These are phyloP conservation scores for Cephus nigrinus DNA, from an alignment of 2,888 invertebrate species.

Conservation along the genomic window DNA sequence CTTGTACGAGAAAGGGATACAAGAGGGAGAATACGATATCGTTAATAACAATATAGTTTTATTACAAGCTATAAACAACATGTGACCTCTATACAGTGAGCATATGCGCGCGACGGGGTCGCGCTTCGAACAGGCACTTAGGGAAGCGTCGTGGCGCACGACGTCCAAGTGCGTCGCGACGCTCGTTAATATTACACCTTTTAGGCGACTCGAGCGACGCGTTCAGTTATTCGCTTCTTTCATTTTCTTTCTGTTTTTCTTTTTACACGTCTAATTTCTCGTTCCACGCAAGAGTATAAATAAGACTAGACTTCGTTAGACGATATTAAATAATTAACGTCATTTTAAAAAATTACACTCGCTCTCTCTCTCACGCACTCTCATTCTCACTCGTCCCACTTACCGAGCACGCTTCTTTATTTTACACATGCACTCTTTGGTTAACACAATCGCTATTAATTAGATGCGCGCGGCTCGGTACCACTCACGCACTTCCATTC, in stretches of 20 bases:
- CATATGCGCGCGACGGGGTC: conserved; percentile 42
- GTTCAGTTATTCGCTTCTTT: not conserved
- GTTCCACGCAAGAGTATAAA: conserved; percentile 38
- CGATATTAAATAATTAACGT: conserved; percentile 37
- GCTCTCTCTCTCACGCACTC: conserved; percentile 16
- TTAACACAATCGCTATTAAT: conserved; percentile 39
- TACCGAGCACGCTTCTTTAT: not conserved
- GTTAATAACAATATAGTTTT: conserved; percentile 51
- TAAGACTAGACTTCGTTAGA: conserved; percentile 53
- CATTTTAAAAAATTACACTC: conserved; percentile 30
- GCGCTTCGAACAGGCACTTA: not conserved
- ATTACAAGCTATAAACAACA: conserved; percentile 50
- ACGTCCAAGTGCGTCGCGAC: not conserved
- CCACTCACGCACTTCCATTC: not conserved
- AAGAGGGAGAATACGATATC: not conserved
- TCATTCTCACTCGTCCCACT: not conserved
- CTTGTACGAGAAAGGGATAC: not conserved
- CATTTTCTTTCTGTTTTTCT: not conserved
- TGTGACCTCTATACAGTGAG: conserved; percentile 45
- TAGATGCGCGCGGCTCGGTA: not conserved
- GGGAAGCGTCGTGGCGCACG: not conserved
- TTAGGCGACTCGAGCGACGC: not conserved
- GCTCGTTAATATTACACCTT: not conserved
- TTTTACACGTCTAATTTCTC: not conserved
- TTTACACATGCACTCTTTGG: conserved; percentile 48